Base-by-base conservation (phyloP, 2,888 invertebrate genomes). In the Nomada goodeniana region DNA sequence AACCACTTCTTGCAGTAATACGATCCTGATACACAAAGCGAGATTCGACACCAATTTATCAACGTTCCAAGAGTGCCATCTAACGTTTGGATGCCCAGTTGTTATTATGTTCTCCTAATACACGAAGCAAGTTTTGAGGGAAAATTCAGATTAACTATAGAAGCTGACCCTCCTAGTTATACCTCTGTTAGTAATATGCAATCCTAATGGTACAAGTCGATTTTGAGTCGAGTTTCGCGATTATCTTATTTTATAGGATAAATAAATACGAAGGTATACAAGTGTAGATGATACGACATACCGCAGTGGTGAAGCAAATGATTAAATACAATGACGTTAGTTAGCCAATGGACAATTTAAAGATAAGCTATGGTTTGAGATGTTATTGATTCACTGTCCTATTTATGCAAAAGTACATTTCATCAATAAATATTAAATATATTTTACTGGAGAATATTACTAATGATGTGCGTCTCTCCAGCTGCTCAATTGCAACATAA, bases 221-320 rank as follows among this genome's bases (percentile, higher is more conserved):
- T 67, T 77, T 77, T 77, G 77, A 77, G 67, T 77, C 75, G 61
- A 75, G 60, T 67, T 65, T 65, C 53, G 75, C 52, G 53, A 67
- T 75, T 77, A 67, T 75, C 75, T 77, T 75, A 77, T 77, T 77
- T 77, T 47, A 20, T 36, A 75, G 60, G 53, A 61, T 23, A 26
- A 36, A 26, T 72, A 9, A 36, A 23, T 42, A 36, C 15, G 42
- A 11, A 57, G 57, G 29, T 15, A 9, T n/a, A 55, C 15, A 47
- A 23, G 10, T 13, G 59, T 13, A 18, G 18, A 7, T 7, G 23
- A 42, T 5, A 13, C 13, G 18, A 18, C 36, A 36, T 23, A 15
- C 2, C 26, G 10, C n/a, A 18, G 23, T 18, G 29, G 13, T 53
- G n/a, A 61, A 3, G 20, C 44, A 63, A 63, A 18, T 2, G 50